Conservation (phyloP, 2,797 vertebrate genomes). For the Tinamus major region DNA sequence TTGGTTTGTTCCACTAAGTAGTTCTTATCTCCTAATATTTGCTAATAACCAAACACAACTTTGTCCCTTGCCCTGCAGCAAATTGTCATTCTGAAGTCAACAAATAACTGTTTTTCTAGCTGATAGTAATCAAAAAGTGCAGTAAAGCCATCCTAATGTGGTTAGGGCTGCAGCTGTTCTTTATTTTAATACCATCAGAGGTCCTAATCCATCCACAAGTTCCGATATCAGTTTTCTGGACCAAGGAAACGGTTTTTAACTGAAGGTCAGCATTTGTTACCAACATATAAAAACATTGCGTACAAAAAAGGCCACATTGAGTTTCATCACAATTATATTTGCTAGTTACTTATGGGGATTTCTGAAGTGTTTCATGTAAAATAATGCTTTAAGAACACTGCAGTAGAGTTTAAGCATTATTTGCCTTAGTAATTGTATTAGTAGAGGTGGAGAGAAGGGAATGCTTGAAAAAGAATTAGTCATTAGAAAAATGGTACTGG, state of each 20-base stretch:
- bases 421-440: background rate
- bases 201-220: conserved; percentile 65
- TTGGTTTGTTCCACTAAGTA: background rate
- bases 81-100: conserved; percentile 28
- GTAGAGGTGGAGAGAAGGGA: background rate
- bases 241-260: conserved; percentile 51
- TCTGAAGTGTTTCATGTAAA: background rate
- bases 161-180: conserved; percentile 74
- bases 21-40: background rate
- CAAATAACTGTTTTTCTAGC: conserved; percentile 45
- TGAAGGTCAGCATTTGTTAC: conserved; percentile 56
- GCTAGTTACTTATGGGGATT: background rate
- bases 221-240: conserved; percentile 56
- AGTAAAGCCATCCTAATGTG: conserved; percentile 66
- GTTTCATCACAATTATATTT: background rate
- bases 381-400: background rate
- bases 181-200: conserved; percentile 68
- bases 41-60: background rate
- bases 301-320: background rate
- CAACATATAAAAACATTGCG: background rate
- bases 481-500: background rate
- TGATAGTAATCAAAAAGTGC: conserved; percentile 71
- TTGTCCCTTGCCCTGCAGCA: background rate
- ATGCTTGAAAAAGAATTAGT: background rate
- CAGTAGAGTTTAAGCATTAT: background rate